phyloP scores from a whole-genome alignment of 2,888 invertebrate genomes.

The Tromatobia lineatoria region DNA sequence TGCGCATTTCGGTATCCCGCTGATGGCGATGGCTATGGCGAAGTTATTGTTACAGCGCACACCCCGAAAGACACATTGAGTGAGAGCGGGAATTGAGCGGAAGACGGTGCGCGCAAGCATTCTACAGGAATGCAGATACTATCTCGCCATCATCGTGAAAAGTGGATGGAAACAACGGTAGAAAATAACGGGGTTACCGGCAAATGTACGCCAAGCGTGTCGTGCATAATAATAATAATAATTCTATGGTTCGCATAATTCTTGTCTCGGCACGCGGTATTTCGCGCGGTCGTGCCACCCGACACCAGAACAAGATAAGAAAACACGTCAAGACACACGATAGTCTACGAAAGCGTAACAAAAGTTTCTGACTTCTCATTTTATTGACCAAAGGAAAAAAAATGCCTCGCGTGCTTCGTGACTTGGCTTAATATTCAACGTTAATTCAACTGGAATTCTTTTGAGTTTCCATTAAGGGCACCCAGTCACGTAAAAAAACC shows the following conservation, averaged over 20 bases:
- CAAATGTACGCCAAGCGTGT: constrained; percentile 50
- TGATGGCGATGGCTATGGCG: neutral
- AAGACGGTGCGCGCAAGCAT: constrained; percentile 32
- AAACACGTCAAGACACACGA: constrained; percentile 37
- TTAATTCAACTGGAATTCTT: constrained; percentile 1
- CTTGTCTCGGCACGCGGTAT: constrained; percentile 22
- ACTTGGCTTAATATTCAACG: neutral
- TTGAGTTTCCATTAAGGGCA: constrained; percentile 1
- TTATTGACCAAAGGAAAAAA: neutral
- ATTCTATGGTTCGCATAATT: constrained; percentile 47
- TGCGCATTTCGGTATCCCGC: constrained; percentile 12
- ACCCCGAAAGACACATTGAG: constrained; percentile 7
- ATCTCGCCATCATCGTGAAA: constrained; percentile 59
- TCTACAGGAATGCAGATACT: constrained; percentile 59
- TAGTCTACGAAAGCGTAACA: neutral
- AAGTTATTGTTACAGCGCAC: neutral
- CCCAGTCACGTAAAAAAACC: too few species aligned
- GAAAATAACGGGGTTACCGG: constrained; percentile 60
- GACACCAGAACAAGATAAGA: constrained; percentile 47
- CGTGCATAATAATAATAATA: constrained; percentile 54
- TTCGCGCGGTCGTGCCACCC: constrained; percentile 17
- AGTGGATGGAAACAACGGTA: constrained; percentile 61
- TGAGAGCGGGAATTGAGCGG: constrained; percentile 28
- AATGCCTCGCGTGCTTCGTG: neutral
- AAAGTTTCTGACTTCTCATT: constrained; percentile 9